These are phyloP conservation scores for Dreissena rostriformis DNA, from an alignment of 1,140 invertebrate species.

Conservation along the genomic window DNA sequence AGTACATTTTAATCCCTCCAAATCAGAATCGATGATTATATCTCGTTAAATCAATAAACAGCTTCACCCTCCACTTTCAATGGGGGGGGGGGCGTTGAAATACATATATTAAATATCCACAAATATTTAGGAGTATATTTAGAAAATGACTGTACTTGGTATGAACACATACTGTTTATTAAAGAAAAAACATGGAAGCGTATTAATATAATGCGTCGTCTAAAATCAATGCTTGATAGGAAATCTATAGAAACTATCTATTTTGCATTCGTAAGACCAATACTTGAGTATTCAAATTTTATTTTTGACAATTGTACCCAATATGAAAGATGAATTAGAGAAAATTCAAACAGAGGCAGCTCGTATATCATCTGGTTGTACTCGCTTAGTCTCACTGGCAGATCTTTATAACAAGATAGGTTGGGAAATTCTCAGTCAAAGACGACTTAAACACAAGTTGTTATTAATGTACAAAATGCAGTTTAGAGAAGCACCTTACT, in stretches of 20 bases:
- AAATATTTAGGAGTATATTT: constrained; percentile 50
- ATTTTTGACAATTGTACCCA: constrained; percentile 26
- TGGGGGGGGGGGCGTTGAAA: constrained; percentile 13
- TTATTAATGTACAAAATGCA: no score
- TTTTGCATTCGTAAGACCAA: constrained; percentile 34
- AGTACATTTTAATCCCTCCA: constrained; percentile 51
- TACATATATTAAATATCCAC: constrained; percentile 24
- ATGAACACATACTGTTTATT: constrained; percentile 12
- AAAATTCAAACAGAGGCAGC: constrained; percentile 22
- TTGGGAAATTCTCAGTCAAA: no score
- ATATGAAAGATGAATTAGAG: constrained; percentile 13
- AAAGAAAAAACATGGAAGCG: constrained; percentile 27
- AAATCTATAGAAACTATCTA: constrained; percentile 25
- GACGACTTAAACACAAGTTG: no score
- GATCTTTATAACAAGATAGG: no score
- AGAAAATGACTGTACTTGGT: background rate
- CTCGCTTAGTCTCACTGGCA: no score
- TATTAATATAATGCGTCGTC: constrained; percentile 25
- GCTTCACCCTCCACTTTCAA: background rate
- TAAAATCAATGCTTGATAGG: constrained; percentile 34
- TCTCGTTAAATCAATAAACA: constrained; percentile 18
- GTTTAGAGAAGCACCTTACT: no score
- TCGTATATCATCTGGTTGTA: background rate
- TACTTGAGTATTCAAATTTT: constrained; percentile 43
- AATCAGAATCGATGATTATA: constrained; percentile 49